These are phyloP conservation scores for Lagocephalus sceleratus DNA, from an alignment of 2,797 vertebrate genomes.

Conservation along the genomic window DNA sequence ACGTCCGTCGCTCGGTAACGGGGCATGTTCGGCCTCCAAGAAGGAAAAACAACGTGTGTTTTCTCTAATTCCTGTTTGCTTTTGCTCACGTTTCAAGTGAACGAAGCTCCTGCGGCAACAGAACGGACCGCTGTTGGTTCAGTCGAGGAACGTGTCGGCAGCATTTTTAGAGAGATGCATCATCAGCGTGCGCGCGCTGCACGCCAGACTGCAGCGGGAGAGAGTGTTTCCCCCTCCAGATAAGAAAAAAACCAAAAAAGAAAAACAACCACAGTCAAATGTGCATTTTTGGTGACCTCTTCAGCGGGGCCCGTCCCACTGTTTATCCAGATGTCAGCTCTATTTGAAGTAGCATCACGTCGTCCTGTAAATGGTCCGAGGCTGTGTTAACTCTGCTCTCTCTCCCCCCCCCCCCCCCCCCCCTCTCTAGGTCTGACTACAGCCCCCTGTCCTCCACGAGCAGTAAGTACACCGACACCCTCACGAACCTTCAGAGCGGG, in stretches of 20 bases:
- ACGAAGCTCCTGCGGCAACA: no score
- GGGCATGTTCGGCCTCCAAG: no score
- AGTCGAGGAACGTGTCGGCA: no score
- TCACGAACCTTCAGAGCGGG: constrained; percentile 16
- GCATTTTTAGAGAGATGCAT: no score
- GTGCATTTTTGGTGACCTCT: constrained; percentile 43
- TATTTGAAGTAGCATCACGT: constrained; percentile 46
- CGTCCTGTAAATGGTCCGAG: constrained; percentile 41
- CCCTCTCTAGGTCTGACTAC: constrained; percentile 85
- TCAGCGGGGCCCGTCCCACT: constrained; percentile 34
- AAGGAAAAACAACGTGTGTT: no score
- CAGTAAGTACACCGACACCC: constrained; percentile 83
- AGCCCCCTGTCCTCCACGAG: constrained; percentile 90
- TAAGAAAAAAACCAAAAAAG: no score
- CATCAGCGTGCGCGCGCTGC: no score
- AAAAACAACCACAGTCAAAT: constrained; percentile 18
- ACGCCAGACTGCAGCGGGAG: no score
- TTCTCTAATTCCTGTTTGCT: no score
- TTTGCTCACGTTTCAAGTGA: no score
- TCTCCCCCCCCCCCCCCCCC: background rate
- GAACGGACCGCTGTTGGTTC: no score
- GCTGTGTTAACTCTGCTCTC: background rate
- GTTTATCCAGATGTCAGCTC: constrained; percentile 52
- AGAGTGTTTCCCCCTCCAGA: constrained; percentile 10
- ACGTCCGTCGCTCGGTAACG: no score